Evolutionary conservation across 2,888 invertebrate genomes (phyloP).

Genomic region (Drosophila falleni): DNA sequence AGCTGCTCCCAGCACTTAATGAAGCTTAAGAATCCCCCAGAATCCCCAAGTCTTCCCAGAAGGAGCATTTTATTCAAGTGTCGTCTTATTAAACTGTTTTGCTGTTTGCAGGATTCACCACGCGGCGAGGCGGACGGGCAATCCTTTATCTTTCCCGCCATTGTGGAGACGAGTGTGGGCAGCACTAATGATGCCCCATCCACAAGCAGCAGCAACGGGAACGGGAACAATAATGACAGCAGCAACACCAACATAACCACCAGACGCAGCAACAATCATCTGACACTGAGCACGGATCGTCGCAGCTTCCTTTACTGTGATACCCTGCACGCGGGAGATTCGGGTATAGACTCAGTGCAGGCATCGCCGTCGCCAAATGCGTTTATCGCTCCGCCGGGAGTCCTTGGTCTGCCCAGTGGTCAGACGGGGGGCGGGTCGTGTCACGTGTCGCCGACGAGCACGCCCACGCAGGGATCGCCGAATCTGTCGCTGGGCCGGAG

Average conservation of each 20-base stretch:
- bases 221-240: constrained; percentile 48
- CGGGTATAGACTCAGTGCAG: constrained; percentile 91
- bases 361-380: constrained; percentile 87
- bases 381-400: constrained; percentile 84
- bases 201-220: constrained; percentile 67
- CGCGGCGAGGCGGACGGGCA: constrained; percentile 89
- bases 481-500: constrained; percentile 83
- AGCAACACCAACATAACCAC: constrained; percentile 39
- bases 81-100: constrained; percentile 33
- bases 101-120: constrained; percentile 87
- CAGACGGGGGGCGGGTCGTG: constrained; percentile 82
- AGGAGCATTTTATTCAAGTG: constrained; percentile 14
- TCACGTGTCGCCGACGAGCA: constrained; percentile 83
- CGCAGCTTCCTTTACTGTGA: constrained; percentile 86
- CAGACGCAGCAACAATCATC: constrained; percentile 67
- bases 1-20: constrained; percentile 59
- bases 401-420: constrained; percentile 61
- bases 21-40: constrained; percentile 49
- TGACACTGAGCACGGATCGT: constrained; percentile 71
- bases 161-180: constrained; percentile 83
- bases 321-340: constrained; percentile 87
- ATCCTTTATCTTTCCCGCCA: constrained; percentile 89
- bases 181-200: constrained; percentile 50
- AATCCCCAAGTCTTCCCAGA: constrained; percentile 24
- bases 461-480: constrained; percentile 84